These are phyloP conservation scores for Centropus bengalensis DNA, from an alignment of 2,113 vertebrate species.

Conservation along the genomic window DNA sequence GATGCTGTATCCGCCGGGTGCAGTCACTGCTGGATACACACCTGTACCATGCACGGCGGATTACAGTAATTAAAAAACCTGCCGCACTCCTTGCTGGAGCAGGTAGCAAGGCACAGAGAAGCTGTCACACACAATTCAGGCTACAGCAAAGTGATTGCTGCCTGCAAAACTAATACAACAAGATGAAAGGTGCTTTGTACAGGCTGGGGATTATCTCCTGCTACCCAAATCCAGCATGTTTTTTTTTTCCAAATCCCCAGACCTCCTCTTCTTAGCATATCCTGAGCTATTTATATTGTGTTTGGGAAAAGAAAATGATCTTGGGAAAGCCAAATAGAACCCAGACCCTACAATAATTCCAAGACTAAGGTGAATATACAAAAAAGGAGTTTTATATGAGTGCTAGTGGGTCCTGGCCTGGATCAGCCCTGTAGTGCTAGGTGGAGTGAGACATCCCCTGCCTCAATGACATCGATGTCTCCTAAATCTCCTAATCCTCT, in stretches of 20 bases:
- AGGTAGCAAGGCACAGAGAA: not conserved
- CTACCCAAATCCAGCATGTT: not conserved
- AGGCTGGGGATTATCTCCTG: constrained; percentile 10
- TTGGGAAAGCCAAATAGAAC: not conserved
- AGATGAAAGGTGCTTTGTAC: constrained; percentile 5
- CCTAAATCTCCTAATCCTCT: not conserved
- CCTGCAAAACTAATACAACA: not conserved
- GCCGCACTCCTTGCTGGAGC: not conserved
- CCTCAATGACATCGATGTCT: not conserved
- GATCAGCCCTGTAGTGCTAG: not conserved
- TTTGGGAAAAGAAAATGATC: not conserved
- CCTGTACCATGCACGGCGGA: not conserved
- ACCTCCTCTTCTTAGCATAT: not conserved
- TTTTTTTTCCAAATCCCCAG: not conserved
- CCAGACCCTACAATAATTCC: not conserved
- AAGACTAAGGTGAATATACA: not conserved
- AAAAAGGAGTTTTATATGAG: not conserved
- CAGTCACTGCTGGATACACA: not conserved
- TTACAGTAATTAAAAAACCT: not conserved
- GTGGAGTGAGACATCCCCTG: not conserved
- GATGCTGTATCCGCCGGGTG: not conserved
- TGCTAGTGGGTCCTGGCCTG: not conserved
- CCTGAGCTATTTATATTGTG: not conserved
- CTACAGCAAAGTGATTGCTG: not conserved
- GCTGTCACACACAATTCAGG: not conserved